Evolutionary conservation across 2,888 invertebrate genomes (phyloP), one percentile per base, ranked within the genome.

Genomic region (Caradrina kadenii): DNA sequence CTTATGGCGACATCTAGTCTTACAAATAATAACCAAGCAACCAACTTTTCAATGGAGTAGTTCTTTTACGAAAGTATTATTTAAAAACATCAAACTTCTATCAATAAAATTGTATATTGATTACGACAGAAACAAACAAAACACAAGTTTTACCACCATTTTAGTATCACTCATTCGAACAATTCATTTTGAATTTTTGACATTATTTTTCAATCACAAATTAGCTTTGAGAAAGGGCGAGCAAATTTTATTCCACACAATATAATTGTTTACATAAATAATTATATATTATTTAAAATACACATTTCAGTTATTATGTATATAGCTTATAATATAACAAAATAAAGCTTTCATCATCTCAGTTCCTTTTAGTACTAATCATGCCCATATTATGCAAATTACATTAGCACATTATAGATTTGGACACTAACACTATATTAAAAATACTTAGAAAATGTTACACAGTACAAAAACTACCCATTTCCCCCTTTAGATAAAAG

Each of bases 271-370:
- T 11, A 42, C 59, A 22, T n/a, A 53, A 45, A 59, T 22, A 42
- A 53, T 35, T 45, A 31, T 31, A 15, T 42, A 42, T 39, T 54
- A 60, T 31, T 61, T 15, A 58, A 73, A 59, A 31, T 59, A 61
- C 49, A 21, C 26, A 66, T 63, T 53, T 58, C 58, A 67, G 1
- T 15, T 39, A 55, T 21, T 26, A 54, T 2, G 31, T 19, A 67
- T 2, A 42, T 19, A 67, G 31, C 59, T n/a, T 22, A 48, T 45
- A 56, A 48, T 45, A 56, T 42, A 63, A 76, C 26, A 56, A 79
- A 81, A 79, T 73, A 79, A 79, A 81, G 63, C 61, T 81, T 19
- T 61, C 2, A 52, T 42, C 8, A 13, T 49, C 56, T 81, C 64
- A 77, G 78, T 67, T 49, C 81, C 49, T 48, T 58, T 31, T 19